These are phyloP conservation scores for Lucifuga dentata DNA, from an alignment of 2,113 vertebrate species.

Conservation along the genomic window DNA sequence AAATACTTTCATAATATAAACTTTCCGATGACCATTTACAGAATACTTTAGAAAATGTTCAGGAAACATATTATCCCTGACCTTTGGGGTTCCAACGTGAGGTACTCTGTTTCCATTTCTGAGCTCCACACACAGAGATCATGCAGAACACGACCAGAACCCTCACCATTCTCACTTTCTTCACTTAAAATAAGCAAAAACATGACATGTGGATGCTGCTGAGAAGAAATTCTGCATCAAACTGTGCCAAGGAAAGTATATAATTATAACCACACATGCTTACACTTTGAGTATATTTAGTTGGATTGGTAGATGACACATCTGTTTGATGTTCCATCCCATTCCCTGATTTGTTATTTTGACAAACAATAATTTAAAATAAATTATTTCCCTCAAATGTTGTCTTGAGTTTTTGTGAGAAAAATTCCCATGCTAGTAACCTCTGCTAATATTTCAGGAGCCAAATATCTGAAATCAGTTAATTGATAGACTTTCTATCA, in stretches of 20 bases:
- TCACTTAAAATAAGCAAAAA: conserved; percentile 33
- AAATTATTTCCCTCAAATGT: too few species aligned
- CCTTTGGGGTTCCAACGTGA: conserved; percentile 57
- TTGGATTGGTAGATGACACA: not conserved
- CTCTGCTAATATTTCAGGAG: too few species aligned
- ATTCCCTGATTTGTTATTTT: too few species aligned
- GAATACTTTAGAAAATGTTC: not conserved
- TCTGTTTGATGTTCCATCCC: too few species aligned
- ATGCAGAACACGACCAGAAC: conserved; percentile 75
- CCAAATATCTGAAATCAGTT: too few species aligned
- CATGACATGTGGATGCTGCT: not conserved
- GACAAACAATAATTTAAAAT: too few species aligned
- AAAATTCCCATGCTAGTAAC: too few species aligned
- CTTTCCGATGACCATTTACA: not conserved
- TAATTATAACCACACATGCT: too few species aligned
- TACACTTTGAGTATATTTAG: not conserved
- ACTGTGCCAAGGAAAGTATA: too few species aligned
- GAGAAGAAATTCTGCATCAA: too few species aligned
- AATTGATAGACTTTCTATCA: too few species aligned
- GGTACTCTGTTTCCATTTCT: conserved; percentile 72
- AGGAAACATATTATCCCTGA: conserved; percentile 6
- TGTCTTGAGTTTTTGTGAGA: too few species aligned
- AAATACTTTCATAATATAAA: not conserved
- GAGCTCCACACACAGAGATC: conserved; percentile 55
- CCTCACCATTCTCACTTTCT: conserved; percentile 54